Percentiles rank a stretch among this genome's conserved stretches.
Conservation (phyloP, 2,888 invertebrate genomes). For the Drosophila fulvimacula region DNA sequence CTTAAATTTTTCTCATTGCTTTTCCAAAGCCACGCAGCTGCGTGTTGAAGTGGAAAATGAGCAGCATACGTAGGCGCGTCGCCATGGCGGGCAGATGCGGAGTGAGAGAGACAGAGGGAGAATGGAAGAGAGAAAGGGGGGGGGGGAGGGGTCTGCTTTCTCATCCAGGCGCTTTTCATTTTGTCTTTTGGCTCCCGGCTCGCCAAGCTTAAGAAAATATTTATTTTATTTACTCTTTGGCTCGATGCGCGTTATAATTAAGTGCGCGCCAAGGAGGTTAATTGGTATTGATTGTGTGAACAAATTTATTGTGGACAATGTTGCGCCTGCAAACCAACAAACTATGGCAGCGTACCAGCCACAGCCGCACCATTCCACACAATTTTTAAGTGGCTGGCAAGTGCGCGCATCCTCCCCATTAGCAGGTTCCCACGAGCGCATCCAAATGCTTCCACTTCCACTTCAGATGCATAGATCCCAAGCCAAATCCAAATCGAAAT, state of each 20-base stretch:
- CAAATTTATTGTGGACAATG: constrained; percentile 51
- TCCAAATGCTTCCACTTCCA: constrained; percentile 25
- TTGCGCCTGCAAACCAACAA: constrained; percentile 10
- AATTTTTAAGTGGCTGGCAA: constrained; percentile 44
- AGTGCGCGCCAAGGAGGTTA: constrained; percentile 66
- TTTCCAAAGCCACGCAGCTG: constrained; percentile 59
- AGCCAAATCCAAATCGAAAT: constrained; percentile 7
- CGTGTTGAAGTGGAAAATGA: constrained; percentile 70
- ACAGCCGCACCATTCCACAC: background rate
- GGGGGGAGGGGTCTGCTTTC: background rate
- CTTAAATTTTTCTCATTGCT: constrained; percentile 50
- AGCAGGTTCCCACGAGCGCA: constrained; percentile 51
- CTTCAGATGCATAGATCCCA: background rate
- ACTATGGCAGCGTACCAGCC: constrained; percentile 1
- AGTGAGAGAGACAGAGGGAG: background rate
- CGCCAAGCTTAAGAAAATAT: constrained; percentile 56
- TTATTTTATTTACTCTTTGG: constrained; percentile 53
- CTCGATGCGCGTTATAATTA: constrained; percentile 52
- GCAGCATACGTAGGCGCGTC: constrained; percentile 39
- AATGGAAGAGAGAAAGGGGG: background rate
- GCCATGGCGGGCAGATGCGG: background rate
- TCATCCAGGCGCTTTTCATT: constrained; percentile 20
- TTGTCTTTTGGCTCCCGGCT: constrained; percentile 32
- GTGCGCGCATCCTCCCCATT: constrained; percentile 45
- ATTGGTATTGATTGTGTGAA: constrained; percentile 75